Conservation (phyloP, 1,140 invertebrate genomes). For the Hyphantria cunea region DNA sequence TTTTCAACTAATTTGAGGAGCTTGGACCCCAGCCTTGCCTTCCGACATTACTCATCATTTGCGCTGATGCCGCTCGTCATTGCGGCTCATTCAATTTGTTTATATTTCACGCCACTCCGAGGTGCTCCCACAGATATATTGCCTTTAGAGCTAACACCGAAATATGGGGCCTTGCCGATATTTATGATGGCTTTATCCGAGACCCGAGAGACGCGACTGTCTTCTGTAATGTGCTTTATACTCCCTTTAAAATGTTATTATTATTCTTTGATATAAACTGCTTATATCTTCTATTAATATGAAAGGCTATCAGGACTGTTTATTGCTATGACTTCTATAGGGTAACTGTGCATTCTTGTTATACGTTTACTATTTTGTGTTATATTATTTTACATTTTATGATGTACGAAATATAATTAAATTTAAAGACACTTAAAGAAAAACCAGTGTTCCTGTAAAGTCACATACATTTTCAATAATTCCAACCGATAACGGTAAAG, state of each 20-base stretch:
- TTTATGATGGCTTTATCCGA: slow-evolving; percentile 64
- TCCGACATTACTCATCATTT: slow-evolving; percentile 74
- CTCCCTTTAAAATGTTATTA: slow-evolving; percentile 36
- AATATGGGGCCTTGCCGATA: slow-evolving; percentile 67
- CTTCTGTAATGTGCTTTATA: slow-evolving; percentile 57
- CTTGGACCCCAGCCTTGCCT: neutral
- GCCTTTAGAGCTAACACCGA: slow-evolving; percentile 54
- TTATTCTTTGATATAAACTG: slow-evolving; percentile 35
- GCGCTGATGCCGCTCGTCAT: slow-evolving; percentile 62
- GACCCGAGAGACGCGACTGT: slow-evolving; percentile 40
- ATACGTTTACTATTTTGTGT: too few relatives aligned
- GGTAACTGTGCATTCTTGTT: too few relatives aligned
- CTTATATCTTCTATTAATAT: too few relatives aligned
- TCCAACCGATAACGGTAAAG: too few relatives aligned
- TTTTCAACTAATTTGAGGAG: too few relatives aligned
- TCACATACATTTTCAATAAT: too few relatives aligned
- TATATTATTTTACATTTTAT: too few relatives aligned
- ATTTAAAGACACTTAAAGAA: too few relatives aligned
- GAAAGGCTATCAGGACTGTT: too few relatives aligned
- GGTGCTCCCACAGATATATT: slow-evolving; percentile 61
- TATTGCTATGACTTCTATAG: too few relatives aligned
- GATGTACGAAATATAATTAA: too few relatives aligned
- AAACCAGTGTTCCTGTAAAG: too few relatives aligned
- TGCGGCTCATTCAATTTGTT: slow-evolving; percentile 75
- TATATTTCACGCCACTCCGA: slow-evolving; percentile 74